These are phyloP conservation scores for Otolemur crassicaudatus DNA, from an alignment of 2,797 vertebrate species.

Conservation along the genomic window DNA sequence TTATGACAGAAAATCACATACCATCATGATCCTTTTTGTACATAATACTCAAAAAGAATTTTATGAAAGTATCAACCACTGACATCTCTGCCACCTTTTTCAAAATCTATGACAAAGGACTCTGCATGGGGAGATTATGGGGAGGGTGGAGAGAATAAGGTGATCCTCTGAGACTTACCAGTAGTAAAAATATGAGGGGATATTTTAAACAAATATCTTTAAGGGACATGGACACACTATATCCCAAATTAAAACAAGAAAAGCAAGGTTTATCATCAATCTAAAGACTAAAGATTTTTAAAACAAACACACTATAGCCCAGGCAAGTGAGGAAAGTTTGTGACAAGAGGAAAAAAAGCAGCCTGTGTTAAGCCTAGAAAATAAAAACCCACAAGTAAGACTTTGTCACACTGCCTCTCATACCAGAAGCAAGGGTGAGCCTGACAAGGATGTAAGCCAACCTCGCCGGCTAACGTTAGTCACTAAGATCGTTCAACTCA, in stretches of 20 bases:
- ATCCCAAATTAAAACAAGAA: constrained; percentile 39
- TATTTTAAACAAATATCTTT: background rate
- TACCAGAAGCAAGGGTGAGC: background rate
- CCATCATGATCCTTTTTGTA: constrained; percentile 17
- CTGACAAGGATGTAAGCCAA: background rate
- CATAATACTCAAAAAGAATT: constrained; percentile 14
- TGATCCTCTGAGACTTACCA: background rate
- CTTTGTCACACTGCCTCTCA: background rate
- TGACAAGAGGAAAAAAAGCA: background rate
- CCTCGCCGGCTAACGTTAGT: background rate
- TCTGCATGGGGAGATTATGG: background rate
- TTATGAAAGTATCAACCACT: background rate
- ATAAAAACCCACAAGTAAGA: background rate
- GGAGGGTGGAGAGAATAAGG: background rate
- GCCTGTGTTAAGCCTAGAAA: background rate
- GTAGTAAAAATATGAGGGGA: background rate
- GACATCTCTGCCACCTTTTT: background rate
- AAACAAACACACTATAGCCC: background rate
- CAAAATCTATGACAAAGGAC: background rate
- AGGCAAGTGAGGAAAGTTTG: background rate
- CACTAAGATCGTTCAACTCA: background rate
- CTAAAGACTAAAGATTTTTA: constrained; percentile 38
- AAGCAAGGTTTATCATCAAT: constrained; percentile 8
- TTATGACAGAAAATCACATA: constrained; percentile 58
- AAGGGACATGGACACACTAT: background rate